Conservation (phyloP, 2,113 vertebrate genomes). For the Corythornis vintsioides region DNA sequence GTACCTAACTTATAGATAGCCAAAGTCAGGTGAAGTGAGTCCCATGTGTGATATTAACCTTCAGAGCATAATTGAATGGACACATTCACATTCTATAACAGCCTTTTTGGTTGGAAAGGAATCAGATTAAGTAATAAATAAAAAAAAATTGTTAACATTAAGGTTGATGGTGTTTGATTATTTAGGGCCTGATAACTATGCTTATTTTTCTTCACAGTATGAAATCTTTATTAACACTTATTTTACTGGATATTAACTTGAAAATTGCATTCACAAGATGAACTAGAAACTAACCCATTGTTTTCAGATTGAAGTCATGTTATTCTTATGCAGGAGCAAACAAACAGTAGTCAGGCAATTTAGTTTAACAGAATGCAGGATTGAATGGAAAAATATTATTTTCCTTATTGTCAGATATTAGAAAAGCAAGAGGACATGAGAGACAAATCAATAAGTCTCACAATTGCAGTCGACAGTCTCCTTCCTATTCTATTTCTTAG, state of each 20-base stretch:
- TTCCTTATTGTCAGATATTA: constrained; percentile 3
- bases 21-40: background rate
- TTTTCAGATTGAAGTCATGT: background rate
- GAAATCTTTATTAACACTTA: background rate
- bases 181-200: background rate
- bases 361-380: background rate
- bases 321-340: background rate
- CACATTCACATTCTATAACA: background rate
- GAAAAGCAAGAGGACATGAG: background rate
- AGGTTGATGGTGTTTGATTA: background rate
- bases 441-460: constrained; percentile 2
- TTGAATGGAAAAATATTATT: background rate
- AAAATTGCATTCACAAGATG: background rate
- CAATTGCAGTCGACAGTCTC: background rate
- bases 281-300: background rate
- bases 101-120: background rate
- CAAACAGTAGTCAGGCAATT: background rate
- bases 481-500: background rate
- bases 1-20: background rate
- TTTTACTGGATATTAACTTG: background rate
- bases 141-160: background rate
- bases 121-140: background rate
- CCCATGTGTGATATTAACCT: background rate
- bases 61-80: background rate
- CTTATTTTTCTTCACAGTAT: background rate